Conservation (phyloP, 2,888 invertebrate species). For the Podotricha telesiphe region DNA sequence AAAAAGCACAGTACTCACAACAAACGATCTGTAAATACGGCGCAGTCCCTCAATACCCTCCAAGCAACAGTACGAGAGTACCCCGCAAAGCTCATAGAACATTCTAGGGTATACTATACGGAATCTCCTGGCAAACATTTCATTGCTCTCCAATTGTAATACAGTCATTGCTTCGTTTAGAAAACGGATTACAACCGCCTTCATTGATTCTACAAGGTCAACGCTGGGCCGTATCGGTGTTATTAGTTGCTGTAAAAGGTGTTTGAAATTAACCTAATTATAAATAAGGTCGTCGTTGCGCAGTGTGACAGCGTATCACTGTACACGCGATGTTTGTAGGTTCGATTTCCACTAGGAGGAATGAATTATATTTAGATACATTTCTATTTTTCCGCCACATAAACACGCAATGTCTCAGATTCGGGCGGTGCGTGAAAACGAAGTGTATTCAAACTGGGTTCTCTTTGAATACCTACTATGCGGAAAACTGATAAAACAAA, state of each 20-base stretch:
- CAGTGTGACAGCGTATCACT: too few relatives aligned
- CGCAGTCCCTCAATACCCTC: constrained; percentile 56
- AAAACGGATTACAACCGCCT: constrained; percentile 57
- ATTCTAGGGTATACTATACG: constrained; percentile 57
- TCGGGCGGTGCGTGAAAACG: too few relatives aligned
- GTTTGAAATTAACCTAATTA: too few relatives aligned
- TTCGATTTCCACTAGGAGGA: too few relatives aligned
- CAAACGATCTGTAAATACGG: constrained; percentile 50
- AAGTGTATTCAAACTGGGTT: too few relatives aligned
- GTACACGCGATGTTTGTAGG: too few relatives aligned
- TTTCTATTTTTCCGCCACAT: too few relatives aligned
- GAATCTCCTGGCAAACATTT: constrained; percentile 55
- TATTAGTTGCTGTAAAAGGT: constrained; percentile 45
- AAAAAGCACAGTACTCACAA: constrained; percentile 60
- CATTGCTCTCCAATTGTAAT: constrained; percentile 49
- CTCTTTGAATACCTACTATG: too few relatives aligned
- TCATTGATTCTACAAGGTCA: constrained; percentile 54
- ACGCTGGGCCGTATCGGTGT: constrained; percentile 52
- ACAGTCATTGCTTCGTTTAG: constrained; percentile 55
- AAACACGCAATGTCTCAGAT: too few relatives aligned
- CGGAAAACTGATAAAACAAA: too few relatives aligned
- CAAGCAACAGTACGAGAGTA: constrained; percentile 55
- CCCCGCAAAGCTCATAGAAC: constrained; percentile 60
- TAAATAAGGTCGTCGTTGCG: too few relatives aligned
- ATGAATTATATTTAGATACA: too few relatives aligned